These are phyloP conservation scores for Phoenicopterus ruber DNA, from an alignment of 2,113 vertebrate genomes.

Conservation along the genomic window DNA sequence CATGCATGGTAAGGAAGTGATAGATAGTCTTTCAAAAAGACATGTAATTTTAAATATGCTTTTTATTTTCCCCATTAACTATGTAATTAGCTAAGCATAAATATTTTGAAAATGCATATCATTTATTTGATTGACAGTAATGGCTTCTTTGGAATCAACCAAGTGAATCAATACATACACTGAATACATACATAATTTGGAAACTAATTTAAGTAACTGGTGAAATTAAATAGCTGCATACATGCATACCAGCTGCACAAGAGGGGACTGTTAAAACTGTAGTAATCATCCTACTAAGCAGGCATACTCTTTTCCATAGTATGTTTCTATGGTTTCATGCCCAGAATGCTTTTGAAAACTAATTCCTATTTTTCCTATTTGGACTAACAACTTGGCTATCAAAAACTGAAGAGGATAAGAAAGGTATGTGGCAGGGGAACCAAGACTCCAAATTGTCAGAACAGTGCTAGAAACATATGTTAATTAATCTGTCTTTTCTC, in stretches of 20 bases:
- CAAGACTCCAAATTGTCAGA: background rate
- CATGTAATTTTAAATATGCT: background rate
- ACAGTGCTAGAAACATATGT: background rate
- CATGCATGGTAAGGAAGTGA: background rate
- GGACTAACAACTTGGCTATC: background rate
- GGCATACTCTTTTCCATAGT: background rate
- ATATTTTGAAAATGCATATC: slow-evolving; percentile 16
- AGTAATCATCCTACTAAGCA: background rate
- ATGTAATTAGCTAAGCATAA: background rate
- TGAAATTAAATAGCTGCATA: background rate
- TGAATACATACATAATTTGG: background rate
- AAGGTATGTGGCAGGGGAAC: background rate
- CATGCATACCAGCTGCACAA: background rate
- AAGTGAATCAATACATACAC: background rate
- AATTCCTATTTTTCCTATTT: background rate
- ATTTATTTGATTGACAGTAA: slow-evolving; percentile 19
- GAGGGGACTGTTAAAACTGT: background rate
- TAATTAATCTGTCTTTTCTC: background rate
- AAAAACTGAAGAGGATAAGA: background rate
- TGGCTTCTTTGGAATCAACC: background rate
- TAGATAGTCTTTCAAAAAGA: background rate
- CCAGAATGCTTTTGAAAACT: background rate
- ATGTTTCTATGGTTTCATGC: background rate
- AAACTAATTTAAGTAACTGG: background rate
- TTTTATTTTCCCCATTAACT: background rate